Conservation (phyloP, 2,888 invertebrate species). For the Gortyna flavago region DNA sequence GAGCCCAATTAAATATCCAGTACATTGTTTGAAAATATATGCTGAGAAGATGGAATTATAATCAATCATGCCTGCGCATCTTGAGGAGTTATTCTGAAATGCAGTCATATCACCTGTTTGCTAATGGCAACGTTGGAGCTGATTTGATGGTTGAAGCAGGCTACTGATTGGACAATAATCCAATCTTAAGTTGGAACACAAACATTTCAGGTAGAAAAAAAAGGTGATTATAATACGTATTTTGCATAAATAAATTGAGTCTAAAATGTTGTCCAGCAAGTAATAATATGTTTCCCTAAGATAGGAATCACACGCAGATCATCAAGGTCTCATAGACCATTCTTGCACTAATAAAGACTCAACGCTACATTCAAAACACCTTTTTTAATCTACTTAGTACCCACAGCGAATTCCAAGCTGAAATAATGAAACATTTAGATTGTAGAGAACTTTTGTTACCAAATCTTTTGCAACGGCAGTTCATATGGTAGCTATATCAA, state of each 20-base stretch:
- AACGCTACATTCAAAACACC: slow-evolving; percentile 4
- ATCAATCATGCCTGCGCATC: slow-evolving; percentile 43
- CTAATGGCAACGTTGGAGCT: slow-evolving; percentile 14
- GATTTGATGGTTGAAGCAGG: slow-evolving; percentile 1
- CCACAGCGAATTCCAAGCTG: slow-evolving; percentile 14
- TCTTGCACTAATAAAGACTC: slow-evolving; percentile 5
- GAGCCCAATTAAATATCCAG: slow-evolving; percentile 2
- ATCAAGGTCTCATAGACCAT: slow-evolving; percentile 19
- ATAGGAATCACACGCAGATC: background rate
- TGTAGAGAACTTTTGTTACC: slow-evolving; percentile 33
- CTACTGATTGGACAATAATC: background rate
- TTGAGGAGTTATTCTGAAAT: slow-evolving; percentile 35
- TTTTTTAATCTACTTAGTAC: slow-evolving; percentile 16
- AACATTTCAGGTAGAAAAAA: background rate
- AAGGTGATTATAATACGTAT: background rate
- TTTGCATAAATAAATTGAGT: background rate
- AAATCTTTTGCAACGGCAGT: slow-evolving; percentile 38
- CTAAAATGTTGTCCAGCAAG: background rate
- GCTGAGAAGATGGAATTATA: slow-evolving; percentile 48
- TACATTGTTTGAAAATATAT: slow-evolving; percentile 22
- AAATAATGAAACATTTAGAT: slow-evolving; percentile 35
- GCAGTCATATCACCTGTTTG: slow-evolving; percentile 23
- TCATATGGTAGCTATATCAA: slow-evolving; percentile 40
- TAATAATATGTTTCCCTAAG: background rate
- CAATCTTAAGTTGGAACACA: too few relatives aligned